Conservation (phyloP, 1,140 invertebrate genomes). For the Drosophila navojoa region DNA sequence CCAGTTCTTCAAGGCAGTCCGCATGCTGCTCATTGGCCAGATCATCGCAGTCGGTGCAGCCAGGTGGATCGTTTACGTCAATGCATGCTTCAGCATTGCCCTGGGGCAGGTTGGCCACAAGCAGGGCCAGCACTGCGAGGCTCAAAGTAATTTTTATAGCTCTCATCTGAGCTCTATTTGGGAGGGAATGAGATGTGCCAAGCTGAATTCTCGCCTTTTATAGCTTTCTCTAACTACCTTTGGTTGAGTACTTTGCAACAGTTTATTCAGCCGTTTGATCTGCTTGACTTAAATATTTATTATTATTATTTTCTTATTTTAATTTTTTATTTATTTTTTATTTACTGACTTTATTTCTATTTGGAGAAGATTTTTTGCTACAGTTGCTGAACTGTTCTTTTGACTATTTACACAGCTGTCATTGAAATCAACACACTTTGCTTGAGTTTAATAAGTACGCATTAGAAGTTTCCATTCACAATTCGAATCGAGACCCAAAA, state of each 20-base stretch:
- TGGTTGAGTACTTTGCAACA: not conserved
- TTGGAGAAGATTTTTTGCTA: not conserved
- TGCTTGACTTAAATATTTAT: too few relatives aligned
- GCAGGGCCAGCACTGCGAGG: conserved; percentile 13
- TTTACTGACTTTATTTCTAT: too few relatives aligned
- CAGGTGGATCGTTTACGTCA: not conserved
- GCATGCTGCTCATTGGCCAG: not conserved
- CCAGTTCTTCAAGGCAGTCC: conserved; percentile 10
- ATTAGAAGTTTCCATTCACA: not conserved
- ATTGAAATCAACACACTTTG: not conserved
- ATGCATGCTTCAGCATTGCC: conserved; percentile 1
- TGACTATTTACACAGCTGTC: conserved; percentile 5
- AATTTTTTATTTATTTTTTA: too few relatives aligned
- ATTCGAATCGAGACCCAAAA: not conserved
- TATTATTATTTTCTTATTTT: too few relatives aligned
- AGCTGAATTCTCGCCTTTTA: conserved; percentile 6
- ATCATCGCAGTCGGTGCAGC: conserved; percentile 21
- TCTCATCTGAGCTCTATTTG: conserved; percentile 18
- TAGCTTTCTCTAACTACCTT: not conserved
- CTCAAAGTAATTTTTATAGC: not conserved
- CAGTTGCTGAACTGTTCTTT: not conserved
- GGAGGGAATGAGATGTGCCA: not conserved
- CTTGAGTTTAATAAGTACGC: not conserved
- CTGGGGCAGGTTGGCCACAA: conserved; percentile 8
- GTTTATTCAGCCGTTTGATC: too few relatives aligned